Conservation (phyloP, 2,888 invertebrate genomes). For the Frankliniella intonsa region DNA sequence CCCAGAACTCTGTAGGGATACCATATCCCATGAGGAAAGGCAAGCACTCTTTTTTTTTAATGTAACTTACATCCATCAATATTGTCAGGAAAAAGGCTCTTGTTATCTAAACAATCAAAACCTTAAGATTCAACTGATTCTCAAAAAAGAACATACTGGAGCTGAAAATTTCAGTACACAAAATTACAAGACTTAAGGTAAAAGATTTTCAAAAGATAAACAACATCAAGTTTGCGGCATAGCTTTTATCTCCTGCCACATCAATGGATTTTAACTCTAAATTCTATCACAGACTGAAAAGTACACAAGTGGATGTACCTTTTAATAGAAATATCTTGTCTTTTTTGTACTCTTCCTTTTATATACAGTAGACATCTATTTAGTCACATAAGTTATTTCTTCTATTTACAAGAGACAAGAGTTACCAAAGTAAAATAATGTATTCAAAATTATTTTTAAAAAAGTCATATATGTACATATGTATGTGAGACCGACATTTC, state of each 20-base stretch:
- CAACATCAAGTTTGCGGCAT: neutral
- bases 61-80: neutral
- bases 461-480: neutral
- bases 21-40: too few species aligned
- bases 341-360: constrained; percentile 2
- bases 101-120: neutral
- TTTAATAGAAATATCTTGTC: neutral
- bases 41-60: too few species aligned
- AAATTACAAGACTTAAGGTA: too few species aligned
- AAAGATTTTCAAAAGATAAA: neutral
- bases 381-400: neutral
- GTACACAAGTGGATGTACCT: neutral
- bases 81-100: neutral
- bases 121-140: neutral
- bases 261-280: neutral
- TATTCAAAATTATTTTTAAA: neutral
- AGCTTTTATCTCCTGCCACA: neutral
- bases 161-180: too few species aligned
- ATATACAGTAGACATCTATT: too few species aligned
- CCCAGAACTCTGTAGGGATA: too few species aligned
- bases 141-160: neutral
- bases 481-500: too few species aligned
- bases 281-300: constrained; percentile 2
- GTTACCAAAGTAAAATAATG: neutral
- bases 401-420: neutral